Conservation (phyloP, 2,888 invertebrate species). For the Clunio marinus region DNA sequence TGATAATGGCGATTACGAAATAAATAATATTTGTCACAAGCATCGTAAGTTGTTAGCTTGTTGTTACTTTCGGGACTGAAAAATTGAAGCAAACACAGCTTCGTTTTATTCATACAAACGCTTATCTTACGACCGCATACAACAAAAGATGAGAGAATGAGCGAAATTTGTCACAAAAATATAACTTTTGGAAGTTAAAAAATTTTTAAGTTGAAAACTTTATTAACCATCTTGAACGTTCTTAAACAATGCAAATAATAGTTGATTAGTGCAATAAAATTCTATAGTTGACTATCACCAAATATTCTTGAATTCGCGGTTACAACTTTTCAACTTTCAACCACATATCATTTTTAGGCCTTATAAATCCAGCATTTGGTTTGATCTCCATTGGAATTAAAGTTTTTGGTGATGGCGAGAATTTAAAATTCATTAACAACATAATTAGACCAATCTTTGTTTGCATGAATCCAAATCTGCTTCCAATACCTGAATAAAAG, state of each 20-base stretch:
- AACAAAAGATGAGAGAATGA: too few species aligned
- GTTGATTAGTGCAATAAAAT: background rate
- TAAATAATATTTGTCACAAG: too few species aligned
- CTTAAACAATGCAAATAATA: background rate
- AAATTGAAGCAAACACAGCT: too few species aligned
- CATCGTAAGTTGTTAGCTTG: too few species aligned
- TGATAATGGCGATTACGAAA: background rate
- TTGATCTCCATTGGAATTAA: conserved; percentile 18
- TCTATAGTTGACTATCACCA: too few species aligned
- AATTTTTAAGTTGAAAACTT: too few species aligned
- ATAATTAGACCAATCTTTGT: conserved; percentile 14
- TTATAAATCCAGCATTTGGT: background rate
- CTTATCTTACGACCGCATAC: too few species aligned
- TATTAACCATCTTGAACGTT: background rate
- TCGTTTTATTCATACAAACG: too few species aligned
- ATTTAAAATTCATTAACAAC: background rate
- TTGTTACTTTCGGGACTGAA: too few species aligned
- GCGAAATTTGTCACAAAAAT: too few species aligned
- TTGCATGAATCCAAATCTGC: conserved; percentile 20
- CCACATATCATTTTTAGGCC: background rate
- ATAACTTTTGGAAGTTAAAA: too few species aligned
- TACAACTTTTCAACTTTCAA: conserved; percentile 20
- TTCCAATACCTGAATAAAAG: too few species aligned
- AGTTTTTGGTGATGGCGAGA: conserved; percentile 18
- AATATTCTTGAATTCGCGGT: background rate